Base-by-base conservation (phyloP, 2,113 vertebrate genomes). In the Corythornis vintsioides region DNA sequence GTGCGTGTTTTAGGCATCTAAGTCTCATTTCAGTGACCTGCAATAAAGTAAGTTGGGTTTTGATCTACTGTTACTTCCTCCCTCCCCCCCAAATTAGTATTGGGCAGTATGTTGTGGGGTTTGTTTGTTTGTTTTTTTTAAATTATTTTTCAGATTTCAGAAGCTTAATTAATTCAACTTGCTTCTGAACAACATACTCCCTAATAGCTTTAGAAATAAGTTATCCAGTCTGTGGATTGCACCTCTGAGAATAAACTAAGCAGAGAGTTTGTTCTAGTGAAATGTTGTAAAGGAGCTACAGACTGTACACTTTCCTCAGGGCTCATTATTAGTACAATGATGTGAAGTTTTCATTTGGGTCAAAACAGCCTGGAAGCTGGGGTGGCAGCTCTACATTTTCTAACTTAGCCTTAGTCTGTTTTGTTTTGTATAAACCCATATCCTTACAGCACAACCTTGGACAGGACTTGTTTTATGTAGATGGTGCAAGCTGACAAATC, bases 101-200 rank as follows among this genome's bases (percentile, higher is more conserved):
- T 73, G 29, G 22, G 26, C 18, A 73, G 22, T 28, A 20, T 4
- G 7, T n/a, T 89, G 90, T 59, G 16, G 22, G 22, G 13, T 15
- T 52, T 26, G 35, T 35, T 52, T 15, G 43, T 81, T 25, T 70
- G 55, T 31, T 79, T 88, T 95, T 38, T 38, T 38, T 38, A 10
- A 38, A 38, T 38, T 70, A 59, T 31, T 79, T 90, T 95, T 89
- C 42, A 72, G 45, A 72, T 93, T 93, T 87, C 63, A 47, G 50
- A 85, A 31, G 22, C 28, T 93, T 84, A 13, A 66, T 22, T 43
- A 66, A 63, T 66, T 73, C 11, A 40, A 3, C 73, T 74, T 87
- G 18, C 55, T 70, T 50, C 42, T 71, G 52, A 87, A 47, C 22
- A 79, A n/a, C 17, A 66, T 43, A 28, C 11, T 53, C 31, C n/a